These are phyloP conservation scores for Chrysocyon brachyurus DNA, from an alignment of 2,797 vertebrate genomes.

Conservation along the genomic window DNA sequence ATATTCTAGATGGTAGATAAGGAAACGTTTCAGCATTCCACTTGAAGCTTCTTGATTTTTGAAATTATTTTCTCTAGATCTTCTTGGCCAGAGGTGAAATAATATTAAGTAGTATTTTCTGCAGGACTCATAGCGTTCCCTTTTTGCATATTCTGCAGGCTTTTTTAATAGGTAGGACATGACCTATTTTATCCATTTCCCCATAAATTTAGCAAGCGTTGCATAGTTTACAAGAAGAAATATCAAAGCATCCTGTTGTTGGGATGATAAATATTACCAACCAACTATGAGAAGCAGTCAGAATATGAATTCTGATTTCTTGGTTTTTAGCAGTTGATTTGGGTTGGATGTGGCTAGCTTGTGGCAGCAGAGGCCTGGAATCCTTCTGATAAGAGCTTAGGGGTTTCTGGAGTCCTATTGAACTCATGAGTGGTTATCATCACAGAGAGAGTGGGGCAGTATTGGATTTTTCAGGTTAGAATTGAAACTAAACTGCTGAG, in stretches of 20 bases:
- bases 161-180: not conserved
- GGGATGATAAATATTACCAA: not conserved
- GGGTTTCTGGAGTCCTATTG: not conserved
- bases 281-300: not conserved
- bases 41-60: not conserved
- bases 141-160: not conserved
- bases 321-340: not conserved
- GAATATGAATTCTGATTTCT: not conserved
- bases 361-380: not conserved
- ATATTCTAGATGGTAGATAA: not conserved
- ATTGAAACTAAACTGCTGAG: slow-evolving; percentile 37
- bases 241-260: not conserved
- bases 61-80: not conserved
- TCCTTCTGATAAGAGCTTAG: not conserved
- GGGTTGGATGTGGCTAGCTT: not conserved
- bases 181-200: not conserved
- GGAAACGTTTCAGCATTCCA: not conserved
- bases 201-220: not conserved
- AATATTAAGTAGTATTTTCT: not conserved
- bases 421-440: not conserved
- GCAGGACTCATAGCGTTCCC: not conserved
- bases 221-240: not conserved
- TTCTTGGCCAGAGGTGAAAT: not conserved
- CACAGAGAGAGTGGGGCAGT: not conserved
- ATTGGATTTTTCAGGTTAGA: slow-evolving; percentile 6